Percentiles rank a stretch among this genome's conserved stretches.
phyloP scores from a whole-genome alignment of 30 jellyfish, hydroid and myxozoan genomes.

The Mastigias papua region DNA sequence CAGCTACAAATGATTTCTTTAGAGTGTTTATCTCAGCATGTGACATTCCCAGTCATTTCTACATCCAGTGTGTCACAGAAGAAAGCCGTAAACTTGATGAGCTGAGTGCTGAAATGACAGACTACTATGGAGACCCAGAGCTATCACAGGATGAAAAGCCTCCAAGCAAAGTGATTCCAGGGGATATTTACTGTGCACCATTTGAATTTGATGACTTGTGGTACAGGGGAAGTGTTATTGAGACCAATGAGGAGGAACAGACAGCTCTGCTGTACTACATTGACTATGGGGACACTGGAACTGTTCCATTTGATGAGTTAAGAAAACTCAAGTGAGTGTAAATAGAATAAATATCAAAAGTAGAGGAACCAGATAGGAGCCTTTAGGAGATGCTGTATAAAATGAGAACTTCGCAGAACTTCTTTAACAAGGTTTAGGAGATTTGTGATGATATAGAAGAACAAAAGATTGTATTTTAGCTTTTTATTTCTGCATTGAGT shows the following conservation, averaged over 20 bases:
- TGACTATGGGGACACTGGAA: slow-evolving; percentile 91
- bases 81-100: slow-evolving; percentile 69
- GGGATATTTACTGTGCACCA: slow-evolving; percentile 89
- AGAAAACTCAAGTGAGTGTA: slow-evolving; percentile 55
- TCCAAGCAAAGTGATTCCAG: slow-evolving; percentile 49
- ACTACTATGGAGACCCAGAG: slow-evolving; percentile 32
- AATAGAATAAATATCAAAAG: no score
- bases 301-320: slow-evolving; percentile 47
- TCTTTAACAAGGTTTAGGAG: no score
- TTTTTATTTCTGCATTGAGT: no score
- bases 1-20: slow-evolving; percentile 66
- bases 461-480: no score
- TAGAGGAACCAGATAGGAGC: no score
- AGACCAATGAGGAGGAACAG: slow-evolving; percentile 48
- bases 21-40: slow-evolving; percentile 86
- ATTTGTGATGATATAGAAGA: no score
- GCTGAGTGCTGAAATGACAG: slow-evolving; percentile 77
- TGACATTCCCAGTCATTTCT: slow-evolving; percentile 85
- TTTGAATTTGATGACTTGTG: slow-evolving; percentile 75
- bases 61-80: slow-evolving; percentile 70
- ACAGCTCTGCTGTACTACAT: slow-evolving; percentile 67
- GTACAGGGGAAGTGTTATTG: slow-evolving; percentile 88
- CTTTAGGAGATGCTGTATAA: no score
- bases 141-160: slow-evolving; percentile 26
- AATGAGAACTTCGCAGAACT: no score